Evolutionary conservation across 2,888 invertebrate species (phyloP), one percentile per base, ranked within the genome.

Genomic region (Dioctria rufipes): DNA sequence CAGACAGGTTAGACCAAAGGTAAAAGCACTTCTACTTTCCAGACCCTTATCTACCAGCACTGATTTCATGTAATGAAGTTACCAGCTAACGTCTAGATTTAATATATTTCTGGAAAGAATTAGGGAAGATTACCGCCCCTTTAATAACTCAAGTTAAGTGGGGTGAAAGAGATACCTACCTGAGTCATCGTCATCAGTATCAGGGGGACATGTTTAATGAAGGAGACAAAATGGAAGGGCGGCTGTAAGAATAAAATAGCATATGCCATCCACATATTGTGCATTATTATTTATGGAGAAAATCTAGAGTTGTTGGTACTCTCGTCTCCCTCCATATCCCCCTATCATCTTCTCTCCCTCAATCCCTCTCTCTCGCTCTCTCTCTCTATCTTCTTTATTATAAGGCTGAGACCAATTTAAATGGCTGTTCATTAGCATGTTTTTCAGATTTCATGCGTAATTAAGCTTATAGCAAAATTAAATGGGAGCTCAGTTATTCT

Each of bases 341-440:
- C 25, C 25, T 0, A 1, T 25, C 25, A n/a, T 25, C 25, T 0
- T 25, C 25, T 25, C 25, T 25, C 2, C 25, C 25, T 25, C 25
- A 25, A 25, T 2, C 25, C 25, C 25, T 25, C 25, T 25, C 25
- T 25, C 25, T 25, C 25, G 0, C 25, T 25, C 25, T 25, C 25
- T 25, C 25, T 25, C 25, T 25, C 25, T 25, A 25, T 25, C 25
- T 25, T 25, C 25, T 25, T 25, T 25, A 25, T 25, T 25, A 25
- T 46, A 46, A 8, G 46, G 46, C 2, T 46, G 8, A 46, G 46
- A 46, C 46, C 46, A 46, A 67, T 67, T 25, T 67, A 46, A 67
- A 67, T 67, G 67, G n/a, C 49, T 67, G 67, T 46, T 67, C 67
- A 67, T 67, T 67, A 67, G 67, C 67, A 67, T 67, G 67, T 67